Conservation (phyloP, 1,140 invertebrate species). For the Frieseomelitta varia region DNA sequence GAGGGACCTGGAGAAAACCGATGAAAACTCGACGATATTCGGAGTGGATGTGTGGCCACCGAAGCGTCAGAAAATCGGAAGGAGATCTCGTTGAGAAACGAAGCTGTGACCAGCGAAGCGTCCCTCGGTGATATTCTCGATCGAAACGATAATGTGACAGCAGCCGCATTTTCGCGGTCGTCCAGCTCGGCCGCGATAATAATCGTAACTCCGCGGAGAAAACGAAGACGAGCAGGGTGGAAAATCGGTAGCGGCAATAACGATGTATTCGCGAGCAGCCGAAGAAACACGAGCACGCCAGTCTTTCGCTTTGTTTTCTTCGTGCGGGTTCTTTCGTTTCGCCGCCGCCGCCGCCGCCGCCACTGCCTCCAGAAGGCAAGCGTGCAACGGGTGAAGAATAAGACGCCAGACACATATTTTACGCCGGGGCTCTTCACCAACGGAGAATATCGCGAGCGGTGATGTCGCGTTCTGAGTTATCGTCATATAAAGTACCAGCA, state of each 20-base stretch:
- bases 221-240: slow-evolving; percentile 29
- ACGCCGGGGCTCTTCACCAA: slow-evolving; percentile 65
- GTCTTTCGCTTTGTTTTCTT: slow-evolving; percentile 51
- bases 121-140: slow-evolving; percentile 70
- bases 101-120: slow-evolving; percentile 68
- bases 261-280: slow-evolving; percentile 44
- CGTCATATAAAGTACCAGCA: slow-evolving; percentile 73
- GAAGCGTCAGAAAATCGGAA: slow-evolving; percentile 36
- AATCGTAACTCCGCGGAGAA: slow-evolving; percentile 72
- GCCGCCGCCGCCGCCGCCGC: slow-evolving; percentile 45
- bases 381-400: slow-evolving; percentile 80
- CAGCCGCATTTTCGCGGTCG: slow-evolving; percentile 74
- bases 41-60: slow-evolving; percentile 3
- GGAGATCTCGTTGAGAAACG: slow-evolving; percentile 53
- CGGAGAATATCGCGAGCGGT: slow-evolving; percentile 62
- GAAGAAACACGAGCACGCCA: slow-evolving; percentile 43
- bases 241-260: slow-evolving; percentile 43
- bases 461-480: slow-evolving; percentile 75
- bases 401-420: slow-evolving; percentile 81
- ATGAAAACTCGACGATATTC: slow-evolving; percentile 15
- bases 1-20: neutral
- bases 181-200: slow-evolving; percentile 72
- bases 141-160: slow-evolving; percentile 78
- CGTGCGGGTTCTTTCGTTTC: slow-evolving; percentile 43
- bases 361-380: slow-evolving; percentile 46